Conservation (phyloP, 2,113 vertebrate species). For the Varanus salvator region DNA sequence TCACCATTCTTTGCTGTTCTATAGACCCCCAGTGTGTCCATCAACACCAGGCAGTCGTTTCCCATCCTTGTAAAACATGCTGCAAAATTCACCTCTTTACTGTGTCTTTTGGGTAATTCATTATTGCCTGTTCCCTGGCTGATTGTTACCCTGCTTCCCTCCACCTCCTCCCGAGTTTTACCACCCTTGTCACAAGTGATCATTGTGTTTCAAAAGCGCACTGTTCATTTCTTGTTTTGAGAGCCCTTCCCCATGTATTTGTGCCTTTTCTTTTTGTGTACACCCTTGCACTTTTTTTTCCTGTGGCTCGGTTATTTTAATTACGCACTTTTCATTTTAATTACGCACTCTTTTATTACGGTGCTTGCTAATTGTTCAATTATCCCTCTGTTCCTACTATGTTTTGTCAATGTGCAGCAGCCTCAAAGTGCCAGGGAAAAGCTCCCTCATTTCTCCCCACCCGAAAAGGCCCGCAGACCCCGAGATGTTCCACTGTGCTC, state of each 20-base stretch:
- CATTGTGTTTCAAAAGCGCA: constrained; percentile 1
- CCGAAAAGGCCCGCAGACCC: neutral
- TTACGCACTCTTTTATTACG: constrained; percentile 56
- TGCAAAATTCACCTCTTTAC: constrained; percentile 43
- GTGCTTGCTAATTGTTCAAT: constrained; percentile 70
- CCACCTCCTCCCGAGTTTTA: constrained; percentile 32
- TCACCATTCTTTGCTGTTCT: constrained; percentile 19
- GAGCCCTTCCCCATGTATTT: neutral
- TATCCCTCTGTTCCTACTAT: constrained; percentile 55
- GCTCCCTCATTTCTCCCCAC: neutral
- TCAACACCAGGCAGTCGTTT: constrained; percentile 44
- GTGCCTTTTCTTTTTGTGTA: constrained; percentile 14
- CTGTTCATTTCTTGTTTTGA: constrained; percentile 31
- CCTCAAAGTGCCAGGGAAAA: constrained; percentile 42
- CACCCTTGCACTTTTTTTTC: constrained; percentile 12
- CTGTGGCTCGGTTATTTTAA: constrained; percentile 64
- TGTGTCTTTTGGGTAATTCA: constrained; percentile 34
- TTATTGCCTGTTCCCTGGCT: constrained; percentile 10
- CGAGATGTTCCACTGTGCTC: constrained; percentile 36
- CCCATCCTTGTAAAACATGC: constrained; percentile 48
- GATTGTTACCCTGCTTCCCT: constrained; percentile 17
- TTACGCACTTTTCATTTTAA: constrained; percentile 71
- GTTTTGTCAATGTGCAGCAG: constrained; percentile 43
- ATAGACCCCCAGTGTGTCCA: constrained; percentile 56
- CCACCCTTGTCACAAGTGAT: constrained; percentile 23